phyloP scores from a whole-genome alignment of 2,113 vertebrate species.

The Puma concolor region DNA sequence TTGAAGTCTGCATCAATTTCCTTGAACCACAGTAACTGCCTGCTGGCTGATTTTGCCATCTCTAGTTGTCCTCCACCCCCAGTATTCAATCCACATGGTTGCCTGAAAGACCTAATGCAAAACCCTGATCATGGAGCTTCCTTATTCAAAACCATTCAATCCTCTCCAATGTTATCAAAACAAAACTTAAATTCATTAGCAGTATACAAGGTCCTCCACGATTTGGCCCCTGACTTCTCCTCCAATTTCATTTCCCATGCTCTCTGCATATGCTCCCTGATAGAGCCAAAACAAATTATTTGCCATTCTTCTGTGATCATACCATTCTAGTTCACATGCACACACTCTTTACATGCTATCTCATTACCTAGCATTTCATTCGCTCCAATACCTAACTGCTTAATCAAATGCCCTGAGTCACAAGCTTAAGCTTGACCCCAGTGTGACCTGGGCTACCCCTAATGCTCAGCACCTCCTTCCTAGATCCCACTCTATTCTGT shows the following conservation, averaged over 20 bases:
- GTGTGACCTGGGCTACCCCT: neutral
- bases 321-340: neutral
- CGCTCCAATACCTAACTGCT: neutral
- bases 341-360: neutral
- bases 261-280: neutral
- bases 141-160: neutral
- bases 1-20: neutral
- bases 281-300: neutral
- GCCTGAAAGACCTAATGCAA: neutral
- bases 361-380: neutral
- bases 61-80: neutral
- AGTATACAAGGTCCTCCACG: neutral
- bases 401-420: neutral
- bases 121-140: neutral
- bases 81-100: neutral
- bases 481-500: neutral
- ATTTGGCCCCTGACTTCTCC: neutral
- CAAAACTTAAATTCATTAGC: neutral
- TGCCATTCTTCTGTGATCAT: neutral
- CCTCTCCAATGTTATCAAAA: neutral
- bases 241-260: constrained; percentile 22
- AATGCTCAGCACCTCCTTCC: neutral
- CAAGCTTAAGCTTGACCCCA: neutral
- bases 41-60: neutral
- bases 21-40: neutral